Conservation (phyloP, 2,888 invertebrate genomes). For the Idaea biselata region DNA sequence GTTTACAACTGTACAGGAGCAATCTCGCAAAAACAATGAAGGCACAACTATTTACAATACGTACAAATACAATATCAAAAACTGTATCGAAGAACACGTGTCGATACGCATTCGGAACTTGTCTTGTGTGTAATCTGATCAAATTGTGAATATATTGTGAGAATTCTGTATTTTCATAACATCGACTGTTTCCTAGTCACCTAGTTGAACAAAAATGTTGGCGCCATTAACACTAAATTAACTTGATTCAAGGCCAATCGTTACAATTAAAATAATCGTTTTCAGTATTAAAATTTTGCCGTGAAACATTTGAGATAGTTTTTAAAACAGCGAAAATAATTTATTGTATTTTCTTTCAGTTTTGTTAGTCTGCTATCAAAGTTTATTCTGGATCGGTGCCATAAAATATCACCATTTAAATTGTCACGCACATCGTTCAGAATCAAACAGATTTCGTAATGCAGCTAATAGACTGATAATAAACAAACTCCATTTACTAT, state of each 20-base stretch:
- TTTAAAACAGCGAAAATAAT: conserved; percentile 1
- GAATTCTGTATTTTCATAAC: not conserved
- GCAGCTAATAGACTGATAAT: conserved; percentile 15
- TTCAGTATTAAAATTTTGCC: not conserved
- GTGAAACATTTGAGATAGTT: not conserved
- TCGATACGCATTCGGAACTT: not conserved
- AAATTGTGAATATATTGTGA: not conserved
- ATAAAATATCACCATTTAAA: conserved; percentile 15
- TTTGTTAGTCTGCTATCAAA: conserved; percentile 6
- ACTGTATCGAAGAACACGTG: not conserved
- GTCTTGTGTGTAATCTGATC: not conserved
- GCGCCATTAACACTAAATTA: not conserved
- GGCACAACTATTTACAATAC: conserved; percentile 54
- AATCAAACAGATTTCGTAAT: conserved; percentile 13
- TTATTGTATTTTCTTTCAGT: conserved; percentile 10
- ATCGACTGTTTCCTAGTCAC: not conserved
- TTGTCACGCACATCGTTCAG: conserved; percentile 6
- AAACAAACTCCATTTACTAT: conserved; percentile 1
- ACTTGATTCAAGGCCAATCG: not conserved
- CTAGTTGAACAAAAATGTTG: conserved; percentile 1
- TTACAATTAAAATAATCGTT: not conserved
- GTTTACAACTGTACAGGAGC: conserved; percentile 53
- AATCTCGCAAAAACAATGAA: conserved; percentile 43
- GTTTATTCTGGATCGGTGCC: conserved; percentile 18
- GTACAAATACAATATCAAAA: conserved; percentile 14